Evolutionary conservation across 2,113 vertebrate genomes (phyloP).

Genomic region (Grammomys surdaster): DNA sequence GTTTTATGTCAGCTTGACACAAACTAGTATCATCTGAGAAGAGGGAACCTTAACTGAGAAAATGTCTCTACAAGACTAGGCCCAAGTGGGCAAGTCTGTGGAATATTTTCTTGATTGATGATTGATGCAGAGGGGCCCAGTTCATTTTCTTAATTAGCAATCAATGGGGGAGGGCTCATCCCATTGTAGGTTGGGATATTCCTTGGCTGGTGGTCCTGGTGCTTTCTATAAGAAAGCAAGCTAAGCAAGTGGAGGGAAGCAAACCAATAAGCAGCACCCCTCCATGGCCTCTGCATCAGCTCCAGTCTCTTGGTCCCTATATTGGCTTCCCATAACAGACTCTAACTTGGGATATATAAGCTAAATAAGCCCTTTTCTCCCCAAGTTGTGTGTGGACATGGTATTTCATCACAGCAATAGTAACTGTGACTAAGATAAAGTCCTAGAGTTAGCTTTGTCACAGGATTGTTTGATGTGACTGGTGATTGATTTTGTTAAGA

Average conservation of each 20-base stretch:
- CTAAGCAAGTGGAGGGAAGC: neutral
- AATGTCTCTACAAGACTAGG: neutral
- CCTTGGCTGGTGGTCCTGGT: neutral
- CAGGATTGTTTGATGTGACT: neutral
- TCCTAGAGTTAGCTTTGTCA: slow-evolving; percentile 42
- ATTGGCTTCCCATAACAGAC: neutral
- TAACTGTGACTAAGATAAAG: neutral
- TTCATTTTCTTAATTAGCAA: neutral
- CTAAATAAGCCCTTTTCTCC: neutral
- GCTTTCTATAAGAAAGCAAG: neutral
- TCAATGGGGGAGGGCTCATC: neutral
- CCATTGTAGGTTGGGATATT: no score
- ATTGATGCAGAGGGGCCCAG: neutral
- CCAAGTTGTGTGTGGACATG: neutral
- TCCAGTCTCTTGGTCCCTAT: neutral
- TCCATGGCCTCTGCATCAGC: neutral
- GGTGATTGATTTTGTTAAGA: neutral
- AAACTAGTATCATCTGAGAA: neutral
- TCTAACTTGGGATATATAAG: neutral
- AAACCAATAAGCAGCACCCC: neutral
- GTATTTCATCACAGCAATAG: neutral
- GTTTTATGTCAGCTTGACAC: neutral
- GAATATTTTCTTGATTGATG: neutral
- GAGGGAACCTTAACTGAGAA: neutral
- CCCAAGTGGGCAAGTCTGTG: neutral